Conservation (phyloP, 2,113 vertebrate species). For the Notarius lentiginosus region DNA sequence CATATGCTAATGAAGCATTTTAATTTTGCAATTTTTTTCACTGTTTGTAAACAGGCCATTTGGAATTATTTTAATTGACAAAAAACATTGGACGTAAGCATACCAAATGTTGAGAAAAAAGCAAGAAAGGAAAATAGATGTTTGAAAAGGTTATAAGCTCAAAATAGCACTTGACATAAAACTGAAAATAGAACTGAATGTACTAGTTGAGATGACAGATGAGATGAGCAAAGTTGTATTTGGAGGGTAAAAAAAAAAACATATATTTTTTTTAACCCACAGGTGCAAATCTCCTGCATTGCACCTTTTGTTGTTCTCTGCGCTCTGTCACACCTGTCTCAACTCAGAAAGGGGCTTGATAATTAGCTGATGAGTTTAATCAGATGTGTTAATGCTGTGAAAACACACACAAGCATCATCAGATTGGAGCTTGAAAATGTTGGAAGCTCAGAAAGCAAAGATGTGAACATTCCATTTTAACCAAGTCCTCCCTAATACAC, state of each 20-base stretch:
- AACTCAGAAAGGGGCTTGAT: background rate
- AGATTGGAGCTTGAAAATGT: background rate
- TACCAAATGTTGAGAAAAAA: background rate
- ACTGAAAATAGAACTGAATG: background rate
- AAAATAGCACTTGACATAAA: background rate
- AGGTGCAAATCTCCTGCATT: background rate
- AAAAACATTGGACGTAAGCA: background rate
- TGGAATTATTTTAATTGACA: background rate
- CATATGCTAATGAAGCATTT: background rate
- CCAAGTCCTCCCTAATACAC: background rate
- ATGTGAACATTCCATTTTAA: background rate
- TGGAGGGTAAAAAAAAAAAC: no score
- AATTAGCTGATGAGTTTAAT: constrained; percentile 29
- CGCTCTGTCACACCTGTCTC: background rate
- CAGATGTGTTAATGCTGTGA: background rate
- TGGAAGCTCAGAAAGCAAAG: background rate
- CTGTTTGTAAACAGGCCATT: background rate
- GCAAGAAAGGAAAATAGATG: background rate
- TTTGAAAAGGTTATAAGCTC: background rate
- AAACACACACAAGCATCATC: background rate
- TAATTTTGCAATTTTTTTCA: background rate
- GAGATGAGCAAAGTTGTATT: background rate
- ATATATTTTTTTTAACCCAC: background rate
- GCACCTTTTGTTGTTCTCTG: background rate
- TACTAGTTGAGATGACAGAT: background rate